A percentile compares a stretch with the other conserved stretches of the same genome.
Evolutionary conservation across 92 coral and sea anemone genomes (phyloP).

Genomic region (Actinernus sp.): DNA sequence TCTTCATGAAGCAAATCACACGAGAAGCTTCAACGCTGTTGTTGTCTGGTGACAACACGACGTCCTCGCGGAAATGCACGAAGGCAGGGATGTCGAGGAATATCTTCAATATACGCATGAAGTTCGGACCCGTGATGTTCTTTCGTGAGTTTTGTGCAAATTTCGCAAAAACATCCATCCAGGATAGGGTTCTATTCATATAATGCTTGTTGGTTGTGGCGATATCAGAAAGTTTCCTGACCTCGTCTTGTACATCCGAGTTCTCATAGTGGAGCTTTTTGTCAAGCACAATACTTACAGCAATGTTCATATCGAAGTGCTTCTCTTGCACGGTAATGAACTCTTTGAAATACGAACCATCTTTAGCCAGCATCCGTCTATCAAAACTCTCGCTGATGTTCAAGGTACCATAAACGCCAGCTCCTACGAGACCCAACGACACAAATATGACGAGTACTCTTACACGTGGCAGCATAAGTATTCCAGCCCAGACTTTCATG

Average conservation of each 20-base stretch:
- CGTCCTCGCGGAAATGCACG: conserved; percentile 38
- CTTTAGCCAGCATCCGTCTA: conserved; percentile 67
- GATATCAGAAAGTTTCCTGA: conserved; percentile 52
- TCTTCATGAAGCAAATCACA: conserved; percentile 54
- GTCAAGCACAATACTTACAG: conserved; percentile 64
- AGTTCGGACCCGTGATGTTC: conserved; percentile 2
- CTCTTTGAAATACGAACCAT: conserved; percentile 50
- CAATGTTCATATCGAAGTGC: conserved; percentile 38
- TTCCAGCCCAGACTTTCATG: conserved; percentile 56
- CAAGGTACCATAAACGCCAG: conserved; percentile 74
- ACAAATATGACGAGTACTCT: conserved; percentile 47
- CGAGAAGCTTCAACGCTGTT: conserved; percentile 37
- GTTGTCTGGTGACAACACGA: conserved; percentile 38
- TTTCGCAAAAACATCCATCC: conserved; percentile 52
- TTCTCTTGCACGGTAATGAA: conserved; percentile 49
- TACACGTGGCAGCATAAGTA: conserved; percentile 37
- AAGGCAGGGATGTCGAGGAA: conserved; percentile 29
- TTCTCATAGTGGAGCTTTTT: conserved; percentile 43
- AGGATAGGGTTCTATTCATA: conserved; percentile 38
- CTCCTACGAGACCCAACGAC: conserved; percentile 62
- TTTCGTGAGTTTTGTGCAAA: conserved; percentile 13
- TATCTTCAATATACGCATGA: conserved; percentile 20
- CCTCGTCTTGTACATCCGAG: conserved; percentile 28
- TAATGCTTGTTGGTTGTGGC: conserved; percentile 55
- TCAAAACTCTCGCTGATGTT: conserved; percentile 70